Evolutionary conservation across 2,797 vertebrate species (phyloP).

Genomic region (Pseudochirops cupreus): DNA sequence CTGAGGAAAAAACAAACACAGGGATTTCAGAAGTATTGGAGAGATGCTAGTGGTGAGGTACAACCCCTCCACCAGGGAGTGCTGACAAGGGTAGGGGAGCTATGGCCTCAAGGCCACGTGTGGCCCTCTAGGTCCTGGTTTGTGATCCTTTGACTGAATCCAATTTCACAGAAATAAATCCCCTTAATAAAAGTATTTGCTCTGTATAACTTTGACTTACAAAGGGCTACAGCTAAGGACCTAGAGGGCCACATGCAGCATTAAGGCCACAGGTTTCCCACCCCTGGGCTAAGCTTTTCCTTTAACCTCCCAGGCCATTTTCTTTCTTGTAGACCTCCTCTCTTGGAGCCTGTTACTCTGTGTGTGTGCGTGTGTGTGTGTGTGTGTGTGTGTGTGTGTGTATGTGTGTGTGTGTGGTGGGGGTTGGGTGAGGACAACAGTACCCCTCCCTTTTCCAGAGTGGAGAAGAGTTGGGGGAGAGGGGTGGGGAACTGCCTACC

Average conservation of each 20-base stretch:
- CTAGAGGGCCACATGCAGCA: too few relatives aligned
- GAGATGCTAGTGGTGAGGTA: neutral
- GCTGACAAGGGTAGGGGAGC: neutral
- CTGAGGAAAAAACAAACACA: neutral
- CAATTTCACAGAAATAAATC: too few relatives aligned
- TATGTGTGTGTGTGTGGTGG: neutral
- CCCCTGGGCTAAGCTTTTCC: neutral
- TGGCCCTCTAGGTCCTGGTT: too few relatives aligned
- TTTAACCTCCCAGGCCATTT: neutral
- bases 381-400: neutral
- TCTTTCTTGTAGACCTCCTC: neutral
- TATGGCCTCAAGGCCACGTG: too few relatives aligned
- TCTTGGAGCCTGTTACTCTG: neutral
- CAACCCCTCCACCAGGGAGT: neutral
- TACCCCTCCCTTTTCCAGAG: neutral
- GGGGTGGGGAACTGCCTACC: too few relatives aligned
- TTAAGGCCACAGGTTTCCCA: too few relatives aligned
- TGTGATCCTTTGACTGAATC: too few relatives aligned
- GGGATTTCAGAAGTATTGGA: too few relatives aligned
- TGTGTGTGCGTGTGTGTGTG: neutral
- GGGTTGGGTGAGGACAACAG: neutral
- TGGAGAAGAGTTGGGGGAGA: rapidly evolving
- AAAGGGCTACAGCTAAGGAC: too few relatives aligned
- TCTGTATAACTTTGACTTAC: too few relatives aligned
- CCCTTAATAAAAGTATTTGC: too few relatives aligned